phyloP scores from a whole-genome alignment of 1,140 invertebrate species.

The Formica selysi region DNA sequence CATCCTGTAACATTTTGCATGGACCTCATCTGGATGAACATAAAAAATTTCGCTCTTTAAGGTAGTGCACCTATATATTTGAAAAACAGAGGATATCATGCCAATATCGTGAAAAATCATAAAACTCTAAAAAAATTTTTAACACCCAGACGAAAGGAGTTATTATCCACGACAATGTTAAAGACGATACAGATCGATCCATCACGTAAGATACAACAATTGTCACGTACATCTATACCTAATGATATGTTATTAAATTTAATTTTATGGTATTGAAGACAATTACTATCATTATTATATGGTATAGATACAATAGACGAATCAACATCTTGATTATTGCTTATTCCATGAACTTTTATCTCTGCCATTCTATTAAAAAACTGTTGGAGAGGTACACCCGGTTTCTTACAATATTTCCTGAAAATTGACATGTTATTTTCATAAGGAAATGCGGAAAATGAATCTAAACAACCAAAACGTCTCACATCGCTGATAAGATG shows the following conservation, averaged over 20 bases:
- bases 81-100: neutral
- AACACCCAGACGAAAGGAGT: neutral
- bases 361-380: conserved; percentile 4
- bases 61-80: neutral
- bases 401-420: conserved; percentile 9
- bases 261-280: neutral
- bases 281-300: neutral
- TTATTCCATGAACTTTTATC: neutral
- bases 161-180: neutral
- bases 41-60: neutral
- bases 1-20: conserved; percentile 14
- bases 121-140: conserved; percentile 3
- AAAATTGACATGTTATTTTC: conserved; percentile 24
- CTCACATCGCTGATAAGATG: neutral
- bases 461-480: neutral
- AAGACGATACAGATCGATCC: neutral
- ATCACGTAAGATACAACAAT: neutral
- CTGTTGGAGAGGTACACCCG: neutral
- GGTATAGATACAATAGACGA: neutral
- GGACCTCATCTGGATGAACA: neutral
- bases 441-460: conserved; percentile 29
- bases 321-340: neutral
- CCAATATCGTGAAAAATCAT: neutral
- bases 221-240: neutral
- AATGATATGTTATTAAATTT: neutral